Percentiles rank a stretch among this genome's conserved stretches.
phyloP scores from a whole-genome alignment of 2,113 vertebrate genomes.

The Scopus umbretta region DNA sequence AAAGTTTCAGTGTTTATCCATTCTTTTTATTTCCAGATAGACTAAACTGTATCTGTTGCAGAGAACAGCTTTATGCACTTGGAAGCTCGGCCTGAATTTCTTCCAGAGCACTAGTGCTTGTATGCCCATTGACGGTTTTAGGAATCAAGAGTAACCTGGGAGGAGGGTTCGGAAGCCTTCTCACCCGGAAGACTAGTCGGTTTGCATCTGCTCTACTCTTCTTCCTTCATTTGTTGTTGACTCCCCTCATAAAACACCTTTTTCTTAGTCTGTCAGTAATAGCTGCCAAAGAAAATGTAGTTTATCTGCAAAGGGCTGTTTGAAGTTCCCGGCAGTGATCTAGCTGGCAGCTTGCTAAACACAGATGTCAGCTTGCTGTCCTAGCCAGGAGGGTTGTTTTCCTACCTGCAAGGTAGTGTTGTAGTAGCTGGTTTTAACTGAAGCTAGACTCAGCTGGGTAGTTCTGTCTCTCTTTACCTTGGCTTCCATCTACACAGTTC shows the following conservation, averaged over 20 bases:
- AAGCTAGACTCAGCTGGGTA: background rate
- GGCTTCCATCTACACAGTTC: background rate
- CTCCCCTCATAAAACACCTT: background rate
- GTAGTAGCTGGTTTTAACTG: background rate
- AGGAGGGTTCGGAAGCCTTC: background rate
- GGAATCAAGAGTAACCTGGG: background rate
- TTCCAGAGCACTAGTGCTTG: background rate
- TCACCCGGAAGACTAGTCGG: background rate
- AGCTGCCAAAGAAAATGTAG: background rate
- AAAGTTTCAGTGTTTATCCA: background rate
- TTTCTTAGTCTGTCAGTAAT: background rate
- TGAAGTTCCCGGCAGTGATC: background rate
- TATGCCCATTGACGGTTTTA: background rate
- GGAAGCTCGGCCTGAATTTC: background rate
- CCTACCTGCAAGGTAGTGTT: background rate
- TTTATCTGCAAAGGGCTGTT: background rate
- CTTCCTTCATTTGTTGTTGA: background rate
- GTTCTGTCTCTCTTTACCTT: background rate
- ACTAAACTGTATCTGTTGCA: background rate
- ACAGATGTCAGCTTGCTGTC: background rate
- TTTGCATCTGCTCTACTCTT: background rate
- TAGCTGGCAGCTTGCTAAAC: background rate
- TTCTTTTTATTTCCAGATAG: background rate
- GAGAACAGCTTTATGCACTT: background rate
- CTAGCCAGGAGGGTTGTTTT: background rate